Evolutionary conservation across 1,140 invertebrate species (phyloP).

Genomic region (Calephelis virginiensis): DNA sequence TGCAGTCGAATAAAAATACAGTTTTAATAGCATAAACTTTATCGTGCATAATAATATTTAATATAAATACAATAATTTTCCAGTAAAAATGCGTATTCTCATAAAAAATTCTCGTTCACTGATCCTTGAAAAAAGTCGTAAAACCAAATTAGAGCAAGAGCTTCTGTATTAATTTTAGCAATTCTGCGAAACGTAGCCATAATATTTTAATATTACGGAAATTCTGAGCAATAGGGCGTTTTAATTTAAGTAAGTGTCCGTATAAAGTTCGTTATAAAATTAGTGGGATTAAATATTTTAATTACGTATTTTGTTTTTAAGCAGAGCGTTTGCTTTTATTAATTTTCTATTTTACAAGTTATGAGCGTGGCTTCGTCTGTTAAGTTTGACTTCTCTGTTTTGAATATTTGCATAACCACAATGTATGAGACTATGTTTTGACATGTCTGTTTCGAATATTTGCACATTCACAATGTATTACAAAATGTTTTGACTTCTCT

Average conservation of each 20-base stretch:
- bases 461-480: too few relatives aligned
- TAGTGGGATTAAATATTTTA: background rate
- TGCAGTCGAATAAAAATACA: too few relatives aligned
- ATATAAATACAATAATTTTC: slow-evolving; percentile 1
- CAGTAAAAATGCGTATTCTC: background rate
- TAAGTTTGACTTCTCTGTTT: too few relatives aligned
- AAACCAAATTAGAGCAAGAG: slow-evolving; percentile 10
- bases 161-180: slow-evolving; percentile 14
- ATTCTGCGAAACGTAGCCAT: slow-evolving; percentile 15
- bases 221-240: slow-evolving; percentile 9
- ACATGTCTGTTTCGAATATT: too few relatives aligned
- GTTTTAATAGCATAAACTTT: too few relatives aligned
- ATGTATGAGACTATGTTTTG: too few relatives aligned
- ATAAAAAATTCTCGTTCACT: slow-evolving; percentile 6
- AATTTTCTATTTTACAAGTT: too few relatives aligned
- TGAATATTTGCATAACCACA: too few relatives aligned
- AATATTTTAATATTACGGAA: slow-evolving; percentile 15
- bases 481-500: too few relatives aligned
- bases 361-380: too few relatives aligned
- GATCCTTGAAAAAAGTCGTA: slow-evolving; percentile 14
- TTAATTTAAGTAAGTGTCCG: slow-evolving; percentile 12
- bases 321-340: too few relatives aligned
- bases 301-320: background rate
- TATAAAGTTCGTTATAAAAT: background rate
- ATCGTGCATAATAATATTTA: background rate